Conservation (phyloP, 2,888 invertebrate species). For the Magallana nippona region DNA sequence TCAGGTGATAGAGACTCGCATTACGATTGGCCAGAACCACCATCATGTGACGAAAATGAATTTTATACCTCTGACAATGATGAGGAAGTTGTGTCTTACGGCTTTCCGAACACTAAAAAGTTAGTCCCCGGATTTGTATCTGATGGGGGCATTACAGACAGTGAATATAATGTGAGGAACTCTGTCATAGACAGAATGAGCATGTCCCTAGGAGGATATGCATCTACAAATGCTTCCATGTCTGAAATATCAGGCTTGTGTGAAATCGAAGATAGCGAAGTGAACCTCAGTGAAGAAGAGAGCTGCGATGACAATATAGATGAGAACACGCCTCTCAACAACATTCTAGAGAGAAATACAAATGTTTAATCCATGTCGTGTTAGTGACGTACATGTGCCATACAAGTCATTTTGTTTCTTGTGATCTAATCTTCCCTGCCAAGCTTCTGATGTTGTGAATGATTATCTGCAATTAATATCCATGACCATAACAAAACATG, state of each 20-base stretch:
- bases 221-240: conserved; percentile 85
- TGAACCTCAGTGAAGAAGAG: conserved; percentile 75
- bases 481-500: background rate
- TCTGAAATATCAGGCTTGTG: conserved; percentile 94
- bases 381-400: conserved; percentile 37
- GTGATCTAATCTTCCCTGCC: conserved; percentile 5
- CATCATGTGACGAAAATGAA: conserved; percentile 51
- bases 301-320: conserved; percentile 74
- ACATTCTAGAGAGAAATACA: conserved; percentile 47
- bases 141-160: conserved; percentile 63
- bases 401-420: conserved; percentile 19
- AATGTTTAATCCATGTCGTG: conserved; percentile 47
- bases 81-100: conserved; percentile 75
- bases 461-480: background rate
- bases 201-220: conserved; percentile 83
- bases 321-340: conserved; percentile 65
- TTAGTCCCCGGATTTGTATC: conserved; percentile 50
- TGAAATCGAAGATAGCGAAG: conserved; percentile 88
- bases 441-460: conserved; percentile 23
- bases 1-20: conserved; percentile 51
- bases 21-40: conserved; percentile 56
- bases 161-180: conserved; percentile 76
- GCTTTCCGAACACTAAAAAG: conserved; percentile 70
- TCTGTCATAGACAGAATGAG: conserved; percentile 86
- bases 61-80: conserved; percentile 51